phyloP scores from a whole-genome alignment of 2,888 invertebrate species.

The Hofmannophila pseudospretella region DNA sequence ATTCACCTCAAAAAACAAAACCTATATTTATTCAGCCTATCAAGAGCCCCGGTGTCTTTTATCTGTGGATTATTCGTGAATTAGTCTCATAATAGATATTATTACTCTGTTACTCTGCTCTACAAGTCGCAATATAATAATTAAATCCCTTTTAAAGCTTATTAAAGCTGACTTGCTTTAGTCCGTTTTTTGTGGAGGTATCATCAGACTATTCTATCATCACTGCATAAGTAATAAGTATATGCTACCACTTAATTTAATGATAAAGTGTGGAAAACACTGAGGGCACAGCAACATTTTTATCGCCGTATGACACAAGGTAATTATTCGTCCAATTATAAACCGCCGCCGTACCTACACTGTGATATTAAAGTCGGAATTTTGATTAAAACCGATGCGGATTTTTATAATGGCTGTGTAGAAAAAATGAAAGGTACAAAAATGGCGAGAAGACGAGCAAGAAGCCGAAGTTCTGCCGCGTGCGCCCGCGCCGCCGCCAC shows the following conservation, averaged over 20 bases:
- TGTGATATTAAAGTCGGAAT: constrained; percentile 64
- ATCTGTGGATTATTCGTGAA: too few species aligned
- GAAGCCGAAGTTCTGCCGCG: constrained; percentile 21
- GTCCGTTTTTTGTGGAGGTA: too few species aligned
- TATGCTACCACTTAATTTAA: constrained; percentile 26
- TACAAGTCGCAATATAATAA: too few species aligned
- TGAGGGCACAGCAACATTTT: constrained; percentile 34
- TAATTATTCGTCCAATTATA: constrained; percentile 64
- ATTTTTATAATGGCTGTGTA: constrained; percentile 62
- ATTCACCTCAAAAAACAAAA: too few species aligned
- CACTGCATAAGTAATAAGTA: too few species aligned
- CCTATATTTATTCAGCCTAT: too few species aligned
- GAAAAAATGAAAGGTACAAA: constrained; percentile 61
- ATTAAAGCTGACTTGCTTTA: too few species aligned
- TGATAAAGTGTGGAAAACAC: constrained; percentile 36
- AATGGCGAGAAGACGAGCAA: constrained; percentile 59
- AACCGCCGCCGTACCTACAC: constrained; percentile 32
- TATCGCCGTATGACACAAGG: constrained; percentile 50
- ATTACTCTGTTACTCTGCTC: too few species aligned
- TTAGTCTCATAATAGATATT: too few species aligned
- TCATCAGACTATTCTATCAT: too few species aligned
- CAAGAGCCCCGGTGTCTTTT: too few species aligned
- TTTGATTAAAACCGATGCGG: constrained; percentile 68
- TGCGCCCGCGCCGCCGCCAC: constrained; percentile 21
- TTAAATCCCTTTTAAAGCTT: too few species aligned